These are phyloP conservation scores for Callitettix versicolor DNA, from an alignment of 1,140 invertebrate species.

Conservation along the genomic window DNA sequence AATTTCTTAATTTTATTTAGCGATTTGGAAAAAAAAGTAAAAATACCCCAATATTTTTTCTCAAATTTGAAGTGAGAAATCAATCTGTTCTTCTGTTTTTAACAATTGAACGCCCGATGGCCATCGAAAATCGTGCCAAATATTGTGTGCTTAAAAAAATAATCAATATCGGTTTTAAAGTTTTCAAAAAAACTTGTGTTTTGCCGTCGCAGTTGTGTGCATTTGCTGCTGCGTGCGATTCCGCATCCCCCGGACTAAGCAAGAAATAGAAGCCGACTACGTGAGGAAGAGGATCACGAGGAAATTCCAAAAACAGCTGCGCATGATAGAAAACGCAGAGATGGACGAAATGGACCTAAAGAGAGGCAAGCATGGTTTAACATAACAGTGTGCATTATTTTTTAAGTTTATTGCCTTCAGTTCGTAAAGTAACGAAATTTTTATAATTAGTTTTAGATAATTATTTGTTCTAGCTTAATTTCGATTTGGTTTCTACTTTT, in stretches of 20 bases:
- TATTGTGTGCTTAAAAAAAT: no score
- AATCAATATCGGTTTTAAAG: no score
- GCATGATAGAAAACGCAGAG: slow-evolving; percentile 70
- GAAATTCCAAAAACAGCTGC: slow-evolving; percentile 68
- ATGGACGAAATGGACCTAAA: slow-evolving; percentile 74
- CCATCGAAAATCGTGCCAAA: no score
- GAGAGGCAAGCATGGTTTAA: slow-evolving; percentile 49
- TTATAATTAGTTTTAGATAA: neutral
- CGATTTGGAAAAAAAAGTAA: no score
- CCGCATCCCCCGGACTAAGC: slow-evolving; percentile 79
- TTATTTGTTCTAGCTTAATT: neutral
- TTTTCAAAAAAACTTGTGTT: no score
- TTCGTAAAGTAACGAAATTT: neutral
- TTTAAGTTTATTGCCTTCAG: neutral
- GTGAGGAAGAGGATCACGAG: slow-evolving; percentile 68
- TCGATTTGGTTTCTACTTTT: no score
- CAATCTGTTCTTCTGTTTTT: no score
- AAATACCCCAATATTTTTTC: no score
- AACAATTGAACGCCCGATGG: no score
- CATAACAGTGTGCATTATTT: no score
- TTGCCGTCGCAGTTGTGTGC: slow-evolving; percentile 54
- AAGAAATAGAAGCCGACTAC: slow-evolving; percentile 86
- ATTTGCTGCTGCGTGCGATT: slow-evolving; percentile 79
- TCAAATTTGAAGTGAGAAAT: no score
- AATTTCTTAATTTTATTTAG: no score